These are phyloP conservation scores for Oreortyx pictus DNA, from an alignment of 2,797 vertebrate genomes.

Conservation along the genomic window DNA sequence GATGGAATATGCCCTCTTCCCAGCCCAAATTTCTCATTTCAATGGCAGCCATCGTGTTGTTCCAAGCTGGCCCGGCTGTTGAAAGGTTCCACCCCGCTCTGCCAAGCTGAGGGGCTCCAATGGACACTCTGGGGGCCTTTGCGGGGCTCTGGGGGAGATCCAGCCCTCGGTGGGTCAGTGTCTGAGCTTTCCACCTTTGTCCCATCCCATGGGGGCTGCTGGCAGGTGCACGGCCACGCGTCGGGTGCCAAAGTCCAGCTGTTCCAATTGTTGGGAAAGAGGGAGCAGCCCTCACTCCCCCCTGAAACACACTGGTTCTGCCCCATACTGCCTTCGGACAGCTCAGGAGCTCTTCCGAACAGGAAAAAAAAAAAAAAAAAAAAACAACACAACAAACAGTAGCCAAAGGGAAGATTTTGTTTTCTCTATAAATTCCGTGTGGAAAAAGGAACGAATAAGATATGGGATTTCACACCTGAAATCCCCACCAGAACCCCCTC, in stretches of 20 bases:
- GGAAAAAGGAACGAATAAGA: background rate
- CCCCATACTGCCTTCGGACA: background rate
- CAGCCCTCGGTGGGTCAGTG: too few species aligned
- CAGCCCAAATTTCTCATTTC: background rate
- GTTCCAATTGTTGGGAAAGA: constrained; percentile 8
- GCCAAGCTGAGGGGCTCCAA: background rate
- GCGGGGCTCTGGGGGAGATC: background rate
- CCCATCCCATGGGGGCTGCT: background rate
- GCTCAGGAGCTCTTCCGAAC: background rate
- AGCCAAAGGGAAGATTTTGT: constrained; percentile 37
- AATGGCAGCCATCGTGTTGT: background rate
- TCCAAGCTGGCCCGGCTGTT: background rate
- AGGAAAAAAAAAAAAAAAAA: background rate
- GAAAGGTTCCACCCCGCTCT: background rate
- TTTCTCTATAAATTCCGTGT: constrained; percentile 34
- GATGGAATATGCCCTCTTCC: background rate
- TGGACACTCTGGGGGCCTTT: too few species aligned
- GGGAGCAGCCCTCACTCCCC: background rate
- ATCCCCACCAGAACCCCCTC: background rate
- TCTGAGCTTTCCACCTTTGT: background rate
- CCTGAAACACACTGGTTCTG: background rate
- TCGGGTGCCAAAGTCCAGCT: constrained; percentile 35
- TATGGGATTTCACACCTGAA: background rate
- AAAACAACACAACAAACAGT: background rate
- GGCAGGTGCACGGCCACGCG: background rate